Evolutionary conservation across 2,797 vertebrate species (phyloP), one percentile per base, ranked within the genome.

Genomic region (Adrianichthys oophorus): DNA sequence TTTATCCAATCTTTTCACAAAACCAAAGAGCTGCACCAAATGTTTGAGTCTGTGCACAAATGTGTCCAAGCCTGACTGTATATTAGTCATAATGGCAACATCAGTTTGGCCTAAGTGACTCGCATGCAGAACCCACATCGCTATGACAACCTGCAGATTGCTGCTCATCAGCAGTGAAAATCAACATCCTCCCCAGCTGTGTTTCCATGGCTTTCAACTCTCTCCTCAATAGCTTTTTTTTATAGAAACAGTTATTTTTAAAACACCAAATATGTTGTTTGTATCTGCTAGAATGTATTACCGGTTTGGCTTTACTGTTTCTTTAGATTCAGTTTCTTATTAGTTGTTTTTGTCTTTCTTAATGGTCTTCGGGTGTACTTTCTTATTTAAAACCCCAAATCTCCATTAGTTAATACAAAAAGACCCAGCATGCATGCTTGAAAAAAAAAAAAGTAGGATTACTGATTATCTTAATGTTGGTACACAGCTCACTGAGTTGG

Each of bases 71-170:
- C 47, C 23, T 48, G 24, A 26, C 23, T 14, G 15, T 21, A 14
- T 23, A 8, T 42, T 18, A 53, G 18, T 42, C 23, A 42, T 53
- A 19, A 42, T 15, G 16, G 51, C 51, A 23, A 15, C 50, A 21
- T 40, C 50, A 18, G 13, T 24, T 41, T 53, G 41, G 40, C 51
- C 40, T n/a, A 41, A 55, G 29, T 43, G 21, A 24, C 29, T 21
- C 13, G 51, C 32, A 42, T 49, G 43, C 29, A 19, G 41, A 52
- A 21, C 40, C 18, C 18, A 23, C 15, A 47, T 78, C 61, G n/a
- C 69, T 41, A 76, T 70, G 61, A 75, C 71, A 64, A 69, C 68
- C 52, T 40, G 48, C n/a, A 41, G 48, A 45, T 56, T 49, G 23
- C 32, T 41, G 64, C 32, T 41, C 62, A 47, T 57, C 52, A 52